A percentile compares a stretch with the other conserved stretches of the same genome.
phyloP scores from a whole-genome alignment of 1,140 invertebrate species.

The Anagrus nilaparvatae region DNA sequence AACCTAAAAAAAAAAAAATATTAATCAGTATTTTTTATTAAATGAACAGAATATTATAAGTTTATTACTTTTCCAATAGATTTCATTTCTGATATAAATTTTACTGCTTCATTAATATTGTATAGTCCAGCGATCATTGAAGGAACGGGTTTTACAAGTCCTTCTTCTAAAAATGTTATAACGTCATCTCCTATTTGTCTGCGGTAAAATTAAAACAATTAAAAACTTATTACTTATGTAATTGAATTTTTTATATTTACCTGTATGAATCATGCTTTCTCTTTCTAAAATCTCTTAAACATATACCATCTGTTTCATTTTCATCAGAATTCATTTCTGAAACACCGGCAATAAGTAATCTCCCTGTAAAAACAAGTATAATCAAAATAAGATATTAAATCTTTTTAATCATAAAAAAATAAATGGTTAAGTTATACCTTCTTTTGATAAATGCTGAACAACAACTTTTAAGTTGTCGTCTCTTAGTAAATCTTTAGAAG shows the following conservation, averaged over 20 bases:
- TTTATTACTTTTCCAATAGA: constrained; percentile 29
- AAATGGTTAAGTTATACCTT: constrained; percentile 23
- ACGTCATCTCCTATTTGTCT: constrained; percentile 34
- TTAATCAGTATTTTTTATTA: background rate
- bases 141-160: constrained; percentile 28
- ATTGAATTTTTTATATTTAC: constrained; percentile 24
- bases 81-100: constrained; percentile 26
- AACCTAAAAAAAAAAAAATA: constrained; percentile 21
- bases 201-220: constrained; percentile 5
- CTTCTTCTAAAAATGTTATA: constrained; percentile 33
- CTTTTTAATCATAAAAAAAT: constrained; percentile 1
- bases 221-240: constrained; percentile 1
- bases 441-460: constrained; percentile 31
- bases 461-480: constrained; percentile 33
- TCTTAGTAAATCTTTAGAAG: constrained; percentile 25
- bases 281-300: constrained; percentile 42
- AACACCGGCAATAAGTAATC: constrained; percentile 47
- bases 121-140: constrained; percentile 25
- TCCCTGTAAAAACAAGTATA: constrained; percentile 33
- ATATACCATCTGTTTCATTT: constrained; percentile 43
- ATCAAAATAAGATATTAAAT: constrained; percentile 10
- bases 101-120: constrained; percentile 29
- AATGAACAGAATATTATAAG: background rate
- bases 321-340: constrained; percentile 27
- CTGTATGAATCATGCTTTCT: constrained; percentile 41